phyloP scores from a whole-genome alignment of 2,113 vertebrate species.

The Peromyscus leucopus region DNA sequence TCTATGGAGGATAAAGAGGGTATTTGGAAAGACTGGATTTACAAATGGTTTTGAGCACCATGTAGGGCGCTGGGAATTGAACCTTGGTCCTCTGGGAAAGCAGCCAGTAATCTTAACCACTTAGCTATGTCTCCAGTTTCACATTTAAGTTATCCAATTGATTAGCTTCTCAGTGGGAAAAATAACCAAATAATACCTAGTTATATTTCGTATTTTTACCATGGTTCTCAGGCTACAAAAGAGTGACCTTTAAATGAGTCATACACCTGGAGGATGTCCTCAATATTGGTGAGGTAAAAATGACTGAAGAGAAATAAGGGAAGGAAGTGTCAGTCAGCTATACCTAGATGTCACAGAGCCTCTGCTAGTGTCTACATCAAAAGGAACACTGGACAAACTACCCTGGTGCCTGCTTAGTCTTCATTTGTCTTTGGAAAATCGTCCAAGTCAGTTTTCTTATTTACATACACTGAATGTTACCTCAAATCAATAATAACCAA shows the following conservation, averaged over 20 bases:
- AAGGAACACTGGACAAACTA: background rate
- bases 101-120: background rate
- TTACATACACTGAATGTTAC: constrained; percentile 54
- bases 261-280: background rate
- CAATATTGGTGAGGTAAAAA: background rate
- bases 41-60: background rate
- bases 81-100: background rate
- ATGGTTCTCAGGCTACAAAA: too few species aligned
- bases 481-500: constrained; percentile 62
- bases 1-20: background rate
- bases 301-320: background rate
- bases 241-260: background rate
- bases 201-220: too few species aligned
- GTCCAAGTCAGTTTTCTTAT: constrained; percentile 41
- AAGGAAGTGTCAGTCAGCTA: background rate
- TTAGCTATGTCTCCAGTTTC: background rate
- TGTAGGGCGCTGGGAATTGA: background rate
- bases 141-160: too few species aligned
- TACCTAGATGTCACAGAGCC: rapidly evolving
- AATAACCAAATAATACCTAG: too few species aligned
- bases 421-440: background rate
- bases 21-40: background rate
- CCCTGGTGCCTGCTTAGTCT: background rate
- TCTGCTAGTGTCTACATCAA: background rate
- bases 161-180: too few species aligned